Conservation (phyloP, 2,888 invertebrate species). For the Torymus aiolomorphi region DNA sequence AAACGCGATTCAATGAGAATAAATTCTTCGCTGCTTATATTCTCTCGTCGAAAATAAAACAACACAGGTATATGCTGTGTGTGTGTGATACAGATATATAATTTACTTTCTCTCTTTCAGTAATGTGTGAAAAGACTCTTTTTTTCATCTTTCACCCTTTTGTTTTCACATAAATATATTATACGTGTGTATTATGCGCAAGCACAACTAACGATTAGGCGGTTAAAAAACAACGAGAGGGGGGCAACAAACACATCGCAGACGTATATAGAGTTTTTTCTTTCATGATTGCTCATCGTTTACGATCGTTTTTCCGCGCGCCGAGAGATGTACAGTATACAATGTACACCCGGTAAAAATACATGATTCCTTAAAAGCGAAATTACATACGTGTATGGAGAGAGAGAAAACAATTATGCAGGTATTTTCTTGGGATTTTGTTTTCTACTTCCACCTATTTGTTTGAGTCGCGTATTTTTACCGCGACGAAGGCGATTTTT, state of each 20-base stretch:
- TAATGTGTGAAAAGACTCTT: too few species aligned
- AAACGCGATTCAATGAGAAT: conserved; percentile 32
- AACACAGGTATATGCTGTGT: neutral
- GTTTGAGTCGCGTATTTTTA: neutral
- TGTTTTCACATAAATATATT: conserved; percentile 22
- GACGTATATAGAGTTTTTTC: too few species aligned
- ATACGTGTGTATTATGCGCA: conserved; percentile 1
- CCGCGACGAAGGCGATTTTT: neutral
- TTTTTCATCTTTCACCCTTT: neutral
- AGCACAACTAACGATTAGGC: conserved; percentile 34
- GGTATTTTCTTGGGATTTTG: neutral
- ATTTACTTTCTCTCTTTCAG: conserved; percentile 24
- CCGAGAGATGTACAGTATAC: too few species aligned
- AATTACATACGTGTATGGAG: neutral
- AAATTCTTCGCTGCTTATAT: conserved; percentile 14
- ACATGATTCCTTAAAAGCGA: conserved; percentile 6
- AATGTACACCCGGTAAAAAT: neutral
- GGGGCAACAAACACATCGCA: neutral
- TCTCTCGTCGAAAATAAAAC: conserved; percentile 8
- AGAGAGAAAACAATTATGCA: conserved; percentile 7
- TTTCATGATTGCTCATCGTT: too few species aligned
- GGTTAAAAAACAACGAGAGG: neutral
- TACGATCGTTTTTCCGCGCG: too few species aligned
- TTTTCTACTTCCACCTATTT: neutral
- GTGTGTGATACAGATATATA: neutral